Base-by-base conservation (phyloP, 2,797 vertebrate species). In the Gymnothorax javanicus region DNA sequence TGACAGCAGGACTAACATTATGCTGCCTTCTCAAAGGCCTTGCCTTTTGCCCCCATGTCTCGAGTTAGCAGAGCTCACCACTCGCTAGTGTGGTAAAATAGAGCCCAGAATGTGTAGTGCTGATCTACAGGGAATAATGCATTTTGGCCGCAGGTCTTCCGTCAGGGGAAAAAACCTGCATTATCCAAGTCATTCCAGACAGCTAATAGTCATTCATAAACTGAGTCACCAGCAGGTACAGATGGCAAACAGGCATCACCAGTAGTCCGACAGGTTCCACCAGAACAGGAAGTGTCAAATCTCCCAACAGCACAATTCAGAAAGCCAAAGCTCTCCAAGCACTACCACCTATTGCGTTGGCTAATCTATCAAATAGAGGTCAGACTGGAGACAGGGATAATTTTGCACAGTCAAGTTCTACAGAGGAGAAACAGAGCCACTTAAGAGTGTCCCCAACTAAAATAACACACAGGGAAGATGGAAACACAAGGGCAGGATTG, bases 181-280 rank as follows among this genome's bases (percentile, higher is more conserved):
- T 81, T 56, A 54, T 52, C 50, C 12, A 81, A 56, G 77, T 4
- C 50, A 15, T 52, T 23, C 77, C 77, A 23, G 43, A 20, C 52
- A 52, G 20, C 3, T 11, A 15, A n/a, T 15, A 57, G 79, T 59
- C 54, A n/a, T 58, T 56, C 79, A 58, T 15, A 57, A 33, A 82
- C 25, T 81, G 77, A 81, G 57, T 83, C 82, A 83, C 56, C 25
- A 27, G 56, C 56, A 59, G 13, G 56, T 58, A 83, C n/a, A 27
- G 25, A n/a, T 2, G 6, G 56, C 82, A 15, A 15, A 83, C 25
- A 8, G 9, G 17, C 56, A 11, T 13, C 54, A 56, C 56, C 15
- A 15, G 20, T 50, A 56, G 77, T 81, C 52, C 2, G 52, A 81
- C 77, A 23, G 52, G 52, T 81, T 56, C 50, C 50, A n/a, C 52